Conservation (phyloP, 2,113 vertebrate species). For the Tautogolabrus adspersus region DNA sequence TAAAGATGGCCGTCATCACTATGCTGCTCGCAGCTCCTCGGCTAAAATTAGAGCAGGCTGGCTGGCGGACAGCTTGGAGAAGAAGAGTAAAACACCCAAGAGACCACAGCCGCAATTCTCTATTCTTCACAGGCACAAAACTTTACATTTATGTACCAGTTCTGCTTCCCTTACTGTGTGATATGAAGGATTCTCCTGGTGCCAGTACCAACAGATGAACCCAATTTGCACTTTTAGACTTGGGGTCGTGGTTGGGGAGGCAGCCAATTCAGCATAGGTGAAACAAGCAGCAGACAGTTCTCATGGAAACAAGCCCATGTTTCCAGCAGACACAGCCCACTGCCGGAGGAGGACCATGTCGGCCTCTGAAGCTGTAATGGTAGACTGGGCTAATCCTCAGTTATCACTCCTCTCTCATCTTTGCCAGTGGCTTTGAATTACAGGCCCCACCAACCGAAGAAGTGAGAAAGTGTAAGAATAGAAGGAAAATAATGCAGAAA, state of each 20-base stretch:
- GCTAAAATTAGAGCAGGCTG: constrained; percentile 83
- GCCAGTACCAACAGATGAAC: not conserved
- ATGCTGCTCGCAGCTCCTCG: constrained; percentile 76
- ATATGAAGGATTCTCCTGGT: constrained; percentile 11
- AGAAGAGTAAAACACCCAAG: constrained; percentile 69
- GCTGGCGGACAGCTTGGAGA: constrained; percentile 55
- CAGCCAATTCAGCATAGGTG: constrained; percentile 25
- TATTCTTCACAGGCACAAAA: constrained; percentile 29
- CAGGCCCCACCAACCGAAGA: constrained; percentile 47
- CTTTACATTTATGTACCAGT: constrained; percentile 33
- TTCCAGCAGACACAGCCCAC: constrained; percentile 59
- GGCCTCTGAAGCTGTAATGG: constrained; percentile 59
- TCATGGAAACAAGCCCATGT: constrained; percentile 74
- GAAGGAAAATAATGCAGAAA: constrained; percentile 18
- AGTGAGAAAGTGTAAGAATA: constrained; percentile 7
- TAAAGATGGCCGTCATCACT: constrained; percentile 84
- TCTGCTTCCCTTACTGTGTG: not conserved
- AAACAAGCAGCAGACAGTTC: constrained; percentile 56
- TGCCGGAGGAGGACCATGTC: constrained; percentile 46
- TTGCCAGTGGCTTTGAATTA: constrained; percentile 62
- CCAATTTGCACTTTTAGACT: not conserved
- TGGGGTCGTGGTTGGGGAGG: constrained; percentile 5
- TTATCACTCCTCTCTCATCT: constrained; percentile 51
- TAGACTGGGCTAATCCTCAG: constrained; percentile 72
- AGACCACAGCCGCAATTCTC: constrained; percentile 53